Percentiles rank a stretch among this genome's conserved stretches.
phyloP scores from a whole-genome alignment of 2,113 vertebrate species.

The Periophthalmus modestus region DNA sequence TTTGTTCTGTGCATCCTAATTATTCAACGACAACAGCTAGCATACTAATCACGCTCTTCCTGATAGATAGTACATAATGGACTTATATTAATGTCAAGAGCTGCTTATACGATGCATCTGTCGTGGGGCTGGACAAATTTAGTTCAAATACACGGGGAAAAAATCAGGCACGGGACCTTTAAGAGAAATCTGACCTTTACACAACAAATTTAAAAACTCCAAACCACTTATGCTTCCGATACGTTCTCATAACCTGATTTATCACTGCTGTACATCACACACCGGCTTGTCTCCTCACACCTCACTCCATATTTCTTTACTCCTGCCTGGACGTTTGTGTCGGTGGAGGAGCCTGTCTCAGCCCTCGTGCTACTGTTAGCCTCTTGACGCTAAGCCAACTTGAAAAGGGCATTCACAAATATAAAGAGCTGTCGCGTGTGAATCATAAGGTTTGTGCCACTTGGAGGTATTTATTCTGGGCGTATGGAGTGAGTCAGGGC shows the following conservation, averaged over 20 bases:
- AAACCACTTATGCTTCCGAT: too few relatives aligned
- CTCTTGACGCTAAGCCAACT: slow-evolving; percentile 58
- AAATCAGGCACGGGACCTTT: too few relatives aligned
- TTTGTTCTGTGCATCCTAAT: too few relatives aligned
- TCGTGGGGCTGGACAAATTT: too few relatives aligned
- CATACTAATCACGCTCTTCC: too few relatives aligned
- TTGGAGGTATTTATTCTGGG: slow-evolving; percentile 36
- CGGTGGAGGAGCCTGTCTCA: slow-evolving; percentile 19
- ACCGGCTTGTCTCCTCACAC: slow-evolving; percentile 17
- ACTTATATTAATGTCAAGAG: too few relatives aligned
- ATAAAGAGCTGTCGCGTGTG: slow-evolving; percentile 52
- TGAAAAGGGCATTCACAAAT: slow-evolving; percentile 67
- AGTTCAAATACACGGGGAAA: too few relatives aligned
- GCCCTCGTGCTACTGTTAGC: slow-evolving; percentile 25
- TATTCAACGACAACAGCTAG: too few relatives aligned
- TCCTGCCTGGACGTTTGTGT: not conserved
- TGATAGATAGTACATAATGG: too few relatives aligned
- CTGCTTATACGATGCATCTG: too few relatives aligned
- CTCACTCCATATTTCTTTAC: not conserved
- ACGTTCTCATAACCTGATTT: not conserved
- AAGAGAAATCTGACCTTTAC: too few relatives aligned
- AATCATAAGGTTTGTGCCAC: slow-evolving; percentile 51
- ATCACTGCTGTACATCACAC: not conserved
- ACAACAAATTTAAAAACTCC: not conserved
- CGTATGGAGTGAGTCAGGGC: slow-evolving; percentile 49